phyloP scores from a whole-genome alignment of 2,888 invertebrate genomes.

The Orthosia cruda region DNA sequence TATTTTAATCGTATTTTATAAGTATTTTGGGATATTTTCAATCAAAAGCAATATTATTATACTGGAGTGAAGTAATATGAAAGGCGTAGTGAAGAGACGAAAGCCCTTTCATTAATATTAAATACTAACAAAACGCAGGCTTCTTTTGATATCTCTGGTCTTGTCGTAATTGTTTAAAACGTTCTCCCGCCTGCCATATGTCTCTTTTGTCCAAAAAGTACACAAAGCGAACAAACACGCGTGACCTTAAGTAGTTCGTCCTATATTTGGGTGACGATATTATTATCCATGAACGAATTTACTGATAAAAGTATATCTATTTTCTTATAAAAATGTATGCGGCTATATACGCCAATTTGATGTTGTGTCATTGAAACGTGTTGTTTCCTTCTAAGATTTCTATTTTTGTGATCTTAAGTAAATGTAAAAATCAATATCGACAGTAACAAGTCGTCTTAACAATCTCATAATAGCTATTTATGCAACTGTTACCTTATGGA shows the following conservation, averaged over 20 bases:
- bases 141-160: slow-evolving; percentile 18
- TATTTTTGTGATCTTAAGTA: too few relatives aligned
- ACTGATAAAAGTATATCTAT: not conserved
- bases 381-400: too few relatives aligned
- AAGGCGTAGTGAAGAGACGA: not conserved
- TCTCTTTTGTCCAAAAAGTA: slow-evolving; percentile 71
- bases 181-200: slow-evolving; percentile 78
- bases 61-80: not conserved
- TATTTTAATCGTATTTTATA: not conserved
- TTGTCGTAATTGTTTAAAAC: slow-evolving; percentile 78
- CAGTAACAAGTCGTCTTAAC: too few relatives aligned
- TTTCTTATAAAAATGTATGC: not conserved
- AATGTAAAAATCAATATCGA: too few relatives aligned
- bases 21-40: not conserved
- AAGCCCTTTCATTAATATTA: slow-evolving; percentile 16
- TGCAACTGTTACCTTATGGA: too few relatives aligned
- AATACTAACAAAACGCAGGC: slow-evolving; percentile 18
- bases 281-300: not conserved
- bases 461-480: too few relatives aligned
- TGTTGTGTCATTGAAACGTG: not conserved
- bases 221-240: slow-evolving; percentile 67
- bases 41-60: not conserved
- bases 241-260: slow-evolving; percentile 41
- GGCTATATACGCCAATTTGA: too few relatives aligned
- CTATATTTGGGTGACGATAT: slow-evolving; percentile 33